phyloP scores from a whole-genome alignment of 2,888 invertebrate species.

The Clunio marinus region DNA sequence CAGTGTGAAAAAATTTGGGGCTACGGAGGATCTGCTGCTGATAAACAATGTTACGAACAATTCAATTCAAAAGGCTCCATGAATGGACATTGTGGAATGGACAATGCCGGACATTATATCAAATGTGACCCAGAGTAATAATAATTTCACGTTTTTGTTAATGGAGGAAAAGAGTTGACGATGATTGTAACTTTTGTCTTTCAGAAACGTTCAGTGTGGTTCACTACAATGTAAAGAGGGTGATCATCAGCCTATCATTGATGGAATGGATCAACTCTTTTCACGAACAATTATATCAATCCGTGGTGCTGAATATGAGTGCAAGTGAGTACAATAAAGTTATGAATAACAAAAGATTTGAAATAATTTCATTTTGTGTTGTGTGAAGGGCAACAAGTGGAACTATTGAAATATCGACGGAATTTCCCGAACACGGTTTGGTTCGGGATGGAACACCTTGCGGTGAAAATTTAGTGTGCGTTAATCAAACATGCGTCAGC shows the following conservation, averaged over 20 bases:
- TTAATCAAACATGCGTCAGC: constrained; percentile 88
- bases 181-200: too few relatives aligned
- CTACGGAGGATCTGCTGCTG: constrained; percentile 74
- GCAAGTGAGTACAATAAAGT: constrained; percentile 73
- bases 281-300: constrained; percentile 85
- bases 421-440: constrained; percentile 75
- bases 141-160: constrained; percentile 12
- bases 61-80: constrained; percentile 94
- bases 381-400: constrained; percentile 67
- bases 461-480: constrained; percentile 87
- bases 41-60: constrained; percentile 85
- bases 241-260: constrained; percentile 71
- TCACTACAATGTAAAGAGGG: constrained; percentile 92
- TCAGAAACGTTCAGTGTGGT: constrained; percentile 87
- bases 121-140: constrained; percentile 83
- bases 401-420: constrained; percentile 58
- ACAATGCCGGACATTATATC: constrained; percentile 66
- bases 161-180: too few relatives aligned
- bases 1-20: constrained; percentile 97
- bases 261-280: constrained; percentile 76
- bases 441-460: constrained; percentile 93
- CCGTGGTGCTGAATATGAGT: constrained; percentile 85
- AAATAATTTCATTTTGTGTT: constrained; percentile 24
- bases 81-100: constrained; percentile 92
- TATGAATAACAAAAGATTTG: background rate